Percentiles rank a stretch among this genome's conserved stretches.
Evolutionary conservation across 2,797 vertebrate genomes (phyloP).

Genomic region (Naso thynnoides): DNA sequence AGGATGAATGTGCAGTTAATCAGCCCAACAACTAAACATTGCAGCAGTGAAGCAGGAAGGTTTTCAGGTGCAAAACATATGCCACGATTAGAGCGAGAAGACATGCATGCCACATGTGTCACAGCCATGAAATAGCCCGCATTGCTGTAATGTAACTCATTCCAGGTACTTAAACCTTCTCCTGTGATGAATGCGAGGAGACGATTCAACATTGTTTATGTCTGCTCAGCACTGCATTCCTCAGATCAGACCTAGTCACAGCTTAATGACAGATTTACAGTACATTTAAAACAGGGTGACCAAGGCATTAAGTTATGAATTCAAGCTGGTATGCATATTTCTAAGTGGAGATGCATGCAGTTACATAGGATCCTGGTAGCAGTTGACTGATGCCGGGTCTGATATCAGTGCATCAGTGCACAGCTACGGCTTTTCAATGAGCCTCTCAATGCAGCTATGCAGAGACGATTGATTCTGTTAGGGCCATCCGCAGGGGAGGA

Average conservation of each 20-base stretch:
- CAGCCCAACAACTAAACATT: slow-evolving; percentile 20
- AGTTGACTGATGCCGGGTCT: slow-evolving; percentile 40
- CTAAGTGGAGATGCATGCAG: slow-evolving; percentile 31
- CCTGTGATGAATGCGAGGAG: slow-evolving; percentile 46
- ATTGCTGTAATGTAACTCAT: slow-evolving; percentile 43
- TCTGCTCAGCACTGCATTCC: not conserved
- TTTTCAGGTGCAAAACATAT: slow-evolving; percentile 77
- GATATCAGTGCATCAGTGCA: slow-evolving; percentile 21
- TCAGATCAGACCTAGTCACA: slow-evolving; percentile 10
- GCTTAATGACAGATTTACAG: slow-evolving; percentile 18
- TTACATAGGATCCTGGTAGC: slow-evolving; percentile 40
- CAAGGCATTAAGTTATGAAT: slow-evolving; percentile 19
- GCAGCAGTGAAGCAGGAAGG: slow-evolving; percentile 18
- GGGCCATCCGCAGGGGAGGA: slow-evolving; percentile 43
- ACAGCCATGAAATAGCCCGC: slow-evolving; percentile 50
- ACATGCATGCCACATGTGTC: slow-evolving; percentile 56
- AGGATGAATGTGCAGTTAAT: slow-evolving; percentile 40
- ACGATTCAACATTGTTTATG: slow-evolving; percentile 50
- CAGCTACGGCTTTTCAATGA: slow-evolving; percentile 25
- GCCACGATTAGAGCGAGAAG: slow-evolving; percentile 36
- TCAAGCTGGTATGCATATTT: slow-evolving; percentile 22
- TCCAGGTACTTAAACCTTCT: slow-evolving; percentile 59
- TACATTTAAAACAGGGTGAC: slow-evolving; percentile 16
- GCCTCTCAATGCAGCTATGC: slow-evolving; percentile 26
- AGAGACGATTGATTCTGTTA: slow-evolving; percentile 56